Evolutionary conservation across 2,797 vertebrate species (phyloP), one percentile per base, ranked within the genome.

Genomic region (Sebastes itinus): DNA sequence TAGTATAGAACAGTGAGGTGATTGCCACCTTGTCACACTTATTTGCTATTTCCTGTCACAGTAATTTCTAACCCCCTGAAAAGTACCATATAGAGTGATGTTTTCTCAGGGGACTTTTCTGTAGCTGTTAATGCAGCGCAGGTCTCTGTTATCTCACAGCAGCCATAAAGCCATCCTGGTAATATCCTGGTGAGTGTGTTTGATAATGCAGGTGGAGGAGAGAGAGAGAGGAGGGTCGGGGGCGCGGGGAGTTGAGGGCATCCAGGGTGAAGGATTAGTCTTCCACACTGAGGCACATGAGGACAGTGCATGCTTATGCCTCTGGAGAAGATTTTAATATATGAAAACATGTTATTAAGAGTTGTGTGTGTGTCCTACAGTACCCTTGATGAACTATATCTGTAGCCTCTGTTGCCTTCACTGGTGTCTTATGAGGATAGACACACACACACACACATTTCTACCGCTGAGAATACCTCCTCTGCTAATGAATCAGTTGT

Each of bases 91-190:
- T 12, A 27, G 42, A 18, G 28, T 55, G n/a, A 8, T 46, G 62
- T 30, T 60, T 64, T 11, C 71, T 64, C 38, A 2, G 4, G 20
- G 49, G 55, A 61, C 7, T 74, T 83, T 13, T 38, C 35, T 38
- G 35, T 38, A 38, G 77, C 73, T 49, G 76, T 76, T 93, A 87
- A 93, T 90, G 90, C 90, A 86, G 77, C 32, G 13, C 56, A 7
- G 46, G 32, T 69, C 71, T 72, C 64, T 89, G 88, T 91, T 92
- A 87, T 94, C 85, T 86, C 33, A 35, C 80, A 71, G 85, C 75
- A 67, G 79, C 71, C 76, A 87, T 89, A 82, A 87, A 89, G 69
- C 61, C 42, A 72, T 74, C 30, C 72, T 66, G 66, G 52, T 89
- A 83, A 87, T 88, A 38, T 71, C 16, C 33, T 14, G 10, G 68